Evolutionary conservation across 2,888 invertebrate species (phyloP).

Genomic region (Sceliomorpha sp.): DNA sequence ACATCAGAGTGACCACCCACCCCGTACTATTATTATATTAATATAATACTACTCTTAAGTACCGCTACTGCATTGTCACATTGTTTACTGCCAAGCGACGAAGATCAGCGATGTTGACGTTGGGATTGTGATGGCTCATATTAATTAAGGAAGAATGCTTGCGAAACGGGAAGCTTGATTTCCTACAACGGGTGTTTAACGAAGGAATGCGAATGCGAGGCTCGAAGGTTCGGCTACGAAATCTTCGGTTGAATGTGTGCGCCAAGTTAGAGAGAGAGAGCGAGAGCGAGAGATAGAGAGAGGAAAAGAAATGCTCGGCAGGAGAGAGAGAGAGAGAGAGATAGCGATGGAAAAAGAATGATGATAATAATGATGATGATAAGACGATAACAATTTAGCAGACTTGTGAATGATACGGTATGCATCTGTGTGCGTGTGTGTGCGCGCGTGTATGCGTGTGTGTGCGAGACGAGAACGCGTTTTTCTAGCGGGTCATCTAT

Average conservation of each 20-base stretch:
- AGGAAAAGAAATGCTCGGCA: constrained; percentile 11
- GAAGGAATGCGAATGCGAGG: constrained; percentile 4
- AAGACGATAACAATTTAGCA: constrained; percentile 42
- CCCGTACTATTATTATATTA: constrained; percentile 77
- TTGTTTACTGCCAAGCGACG: constrained; percentile 80
- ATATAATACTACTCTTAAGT: constrained; percentile 75
- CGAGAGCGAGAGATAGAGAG: constrained; percentile 19
- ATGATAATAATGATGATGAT: constrained; percentile 11
- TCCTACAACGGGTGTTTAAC: constrained; percentile 41
- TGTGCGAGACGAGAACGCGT: constrained; percentile 71
- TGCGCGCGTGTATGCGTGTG: constrained; percentile 57
- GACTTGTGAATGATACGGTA: constrained; percentile 40
- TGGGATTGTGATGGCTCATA: constrained; percentile 72
- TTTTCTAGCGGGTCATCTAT: constrained; percentile 75
- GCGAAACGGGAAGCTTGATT: constrained; percentile 48
- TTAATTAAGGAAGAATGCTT: constrained; percentile 63
- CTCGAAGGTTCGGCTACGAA: constrained; percentile 7
- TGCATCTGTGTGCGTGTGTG: constrained; percentile 58
- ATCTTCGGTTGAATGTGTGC: constrained; percentile 7
- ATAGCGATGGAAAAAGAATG: constrained; percentile 31
- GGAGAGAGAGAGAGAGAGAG: constrained; percentile 11
- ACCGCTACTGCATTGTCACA: constrained; percentile 80
- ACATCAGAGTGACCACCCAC: constrained; percentile 78
- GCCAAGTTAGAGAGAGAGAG: constrained; percentile 10
- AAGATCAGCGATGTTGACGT: constrained; percentile 70